Evolutionary conservation across 2,888 invertebrate genomes (phyloP).

Genomic region (Cataglyphis altisquamis): DNA sequence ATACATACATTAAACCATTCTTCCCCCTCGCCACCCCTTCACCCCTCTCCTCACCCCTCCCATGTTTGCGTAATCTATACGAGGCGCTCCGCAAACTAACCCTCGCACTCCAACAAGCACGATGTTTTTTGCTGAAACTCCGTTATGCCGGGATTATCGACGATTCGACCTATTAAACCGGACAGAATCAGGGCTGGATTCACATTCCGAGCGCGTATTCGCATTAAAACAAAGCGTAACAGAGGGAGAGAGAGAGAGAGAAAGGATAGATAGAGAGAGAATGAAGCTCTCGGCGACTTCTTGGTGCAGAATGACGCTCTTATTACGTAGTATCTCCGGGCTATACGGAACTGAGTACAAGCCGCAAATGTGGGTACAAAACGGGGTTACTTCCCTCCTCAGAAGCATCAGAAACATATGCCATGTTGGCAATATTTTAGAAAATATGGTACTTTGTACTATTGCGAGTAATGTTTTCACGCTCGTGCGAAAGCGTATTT

Average conservation of each 20-base stretch:
- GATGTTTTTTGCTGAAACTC: conserved; percentile 69
- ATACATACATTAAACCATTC: conserved; percentile 32
- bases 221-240: conserved; percentile 68
- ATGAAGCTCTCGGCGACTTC: conserved; percentile 43
- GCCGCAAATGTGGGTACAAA: conserved; percentile 65
- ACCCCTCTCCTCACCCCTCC: neutral
- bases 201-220: conserved; percentile 58
- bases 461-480: conserved; percentile 29
- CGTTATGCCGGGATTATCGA: conserved; percentile 75
- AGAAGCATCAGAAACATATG: conserved; percentile 46
- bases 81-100: conserved; percentile 47
- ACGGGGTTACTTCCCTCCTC: conserved; percentile 58
- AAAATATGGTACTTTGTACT: conserved; percentile 50
- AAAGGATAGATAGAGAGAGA: neutral
- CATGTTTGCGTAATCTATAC: conserved; percentile 38
- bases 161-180: conserved; percentile 77
- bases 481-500: neutral
- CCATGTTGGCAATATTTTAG: conserved; percentile 55
- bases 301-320: conserved; percentile 71
- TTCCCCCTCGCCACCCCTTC: neutral
- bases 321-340: conserved; percentile 70
- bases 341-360: conserved; percentile 64
- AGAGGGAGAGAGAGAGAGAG: conserved; percentile 4
- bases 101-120: conserved; percentile 40
- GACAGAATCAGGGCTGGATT: conserved; percentile 71